These are phyloP conservation scores for Sanderia malayensis DNA, from an alignment of 30 jellyfish, hydroid and myxozoan species.

Conservation along the genomic window DNA sequence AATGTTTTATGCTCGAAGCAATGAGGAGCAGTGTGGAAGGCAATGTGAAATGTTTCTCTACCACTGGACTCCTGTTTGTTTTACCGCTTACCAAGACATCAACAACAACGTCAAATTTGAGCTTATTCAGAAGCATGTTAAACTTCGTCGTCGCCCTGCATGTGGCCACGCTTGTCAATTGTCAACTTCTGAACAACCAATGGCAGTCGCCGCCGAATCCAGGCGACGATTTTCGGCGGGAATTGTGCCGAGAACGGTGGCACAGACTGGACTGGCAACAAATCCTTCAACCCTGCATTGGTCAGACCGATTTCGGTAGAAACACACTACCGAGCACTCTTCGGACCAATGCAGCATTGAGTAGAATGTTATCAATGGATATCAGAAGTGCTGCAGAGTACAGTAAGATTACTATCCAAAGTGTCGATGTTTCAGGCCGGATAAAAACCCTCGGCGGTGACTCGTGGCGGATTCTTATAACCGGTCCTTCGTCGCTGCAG, in stretches of 20 bases:
- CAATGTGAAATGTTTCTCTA: too few relatives aligned
- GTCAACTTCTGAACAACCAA: slow-evolving; percentile 1
- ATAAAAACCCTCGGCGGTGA: slow-evolving; percentile 88
- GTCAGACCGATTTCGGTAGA: slow-evolving; percentile 56
- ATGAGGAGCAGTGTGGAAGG: too few relatives aligned
- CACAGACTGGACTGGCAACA: slow-evolving; percentile 83
- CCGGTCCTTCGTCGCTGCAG: slow-evolving; percentile 78
- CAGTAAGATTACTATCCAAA: slow-evolving; percentile 60
- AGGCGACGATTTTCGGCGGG: slow-evolving; percentile 46
- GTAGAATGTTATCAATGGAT: slow-evolving; percentile 29
- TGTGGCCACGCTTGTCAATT: not conserved
- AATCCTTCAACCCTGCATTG: slow-evolving; percentile 69
- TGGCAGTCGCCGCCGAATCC: not conserved
- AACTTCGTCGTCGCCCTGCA: not conserved
- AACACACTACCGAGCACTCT: slow-evolving; percentile 21
- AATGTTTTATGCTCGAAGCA: too few relatives aligned
- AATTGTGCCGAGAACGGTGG: slow-evolving; percentile 86
- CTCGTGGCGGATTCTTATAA: slow-evolving; percentile 84
- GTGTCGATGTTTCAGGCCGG: slow-evolving; percentile 37
- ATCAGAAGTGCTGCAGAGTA: slow-evolving; percentile 86
- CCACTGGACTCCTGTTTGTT: too few relatives aligned
- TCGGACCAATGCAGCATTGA: slow-evolving; percentile 51
- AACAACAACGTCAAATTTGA: too few relatives aligned
- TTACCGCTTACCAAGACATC: too few relatives aligned
- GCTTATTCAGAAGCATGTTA: not conserved